A percentile compares a stretch with the other conserved stretches of the same genome.
Conservation (phyloP, 2,113 vertebrate genomes). For the Tyto alba region DNA sequence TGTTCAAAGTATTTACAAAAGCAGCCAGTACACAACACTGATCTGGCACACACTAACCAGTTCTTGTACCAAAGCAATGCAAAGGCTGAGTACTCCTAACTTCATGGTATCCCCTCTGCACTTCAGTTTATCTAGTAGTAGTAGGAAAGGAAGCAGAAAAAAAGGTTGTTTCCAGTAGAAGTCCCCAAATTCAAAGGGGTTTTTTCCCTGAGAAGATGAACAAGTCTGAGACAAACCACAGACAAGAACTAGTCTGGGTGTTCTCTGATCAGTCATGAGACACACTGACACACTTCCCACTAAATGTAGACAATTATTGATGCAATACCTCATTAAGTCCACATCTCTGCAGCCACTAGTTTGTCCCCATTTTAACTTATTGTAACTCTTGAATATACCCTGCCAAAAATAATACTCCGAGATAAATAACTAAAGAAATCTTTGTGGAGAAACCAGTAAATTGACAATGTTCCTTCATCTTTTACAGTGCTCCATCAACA, state of each 20-base stretch:
- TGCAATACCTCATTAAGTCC: not conserved
- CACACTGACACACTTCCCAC: not conserved
- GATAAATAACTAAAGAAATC: not conserved
- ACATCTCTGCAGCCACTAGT: not conserved
- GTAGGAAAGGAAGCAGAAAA: not conserved
- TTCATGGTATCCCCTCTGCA: not conserved
- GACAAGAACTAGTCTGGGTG: not conserved
- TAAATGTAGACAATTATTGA: not conserved
- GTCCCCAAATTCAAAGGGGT: not conserved
- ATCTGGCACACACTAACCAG: not conserved
- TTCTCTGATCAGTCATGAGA: not conserved
- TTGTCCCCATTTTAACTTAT: not conserved
- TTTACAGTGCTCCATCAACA: not conserved
- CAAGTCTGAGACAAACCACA: fast-evolving
- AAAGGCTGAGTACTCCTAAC: not conserved
- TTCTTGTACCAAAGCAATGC: not conserved
- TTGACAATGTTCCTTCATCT: not conserved
- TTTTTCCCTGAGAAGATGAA: not conserved
- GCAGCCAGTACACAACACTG: not conserved
- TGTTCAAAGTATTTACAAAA: not conserved
- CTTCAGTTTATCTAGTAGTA: not conserved
- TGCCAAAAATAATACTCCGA: not conserved
- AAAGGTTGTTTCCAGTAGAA: not conserved
- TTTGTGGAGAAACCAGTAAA: not conserved
- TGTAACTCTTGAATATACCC: not conserved